These are phyloP conservation scores for Phoeniculus purpureus DNA, from an alignment of 2,797 vertebrate species.

Conservation along the genomic window DNA sequence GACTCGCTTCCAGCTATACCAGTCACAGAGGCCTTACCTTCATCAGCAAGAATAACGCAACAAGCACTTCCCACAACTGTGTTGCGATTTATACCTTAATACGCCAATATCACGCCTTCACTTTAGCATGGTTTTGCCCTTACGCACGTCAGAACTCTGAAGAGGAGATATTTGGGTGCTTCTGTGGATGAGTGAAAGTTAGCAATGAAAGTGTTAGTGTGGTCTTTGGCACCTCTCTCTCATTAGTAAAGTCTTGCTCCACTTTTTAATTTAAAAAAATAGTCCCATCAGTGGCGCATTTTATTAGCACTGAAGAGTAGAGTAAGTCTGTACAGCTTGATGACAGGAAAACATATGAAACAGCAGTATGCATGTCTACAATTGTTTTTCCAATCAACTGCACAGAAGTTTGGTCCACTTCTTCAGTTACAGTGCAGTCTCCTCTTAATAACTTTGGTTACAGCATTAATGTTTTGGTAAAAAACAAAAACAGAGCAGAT, in stretches of 20 bases:
- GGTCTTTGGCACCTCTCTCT: constrained; percentile 76
- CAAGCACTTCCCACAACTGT: constrained; percentile 25
- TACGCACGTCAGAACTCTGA: constrained; percentile 24
- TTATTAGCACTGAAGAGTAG: constrained; percentile 48
- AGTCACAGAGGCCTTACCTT: constrained; percentile 6
- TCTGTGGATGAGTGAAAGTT: constrained; percentile 32
- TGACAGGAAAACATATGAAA: constrained; percentile 54
- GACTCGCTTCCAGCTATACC: not conserved
- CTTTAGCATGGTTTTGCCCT: constrained; percentile 53
- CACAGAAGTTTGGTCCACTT: constrained; percentile 77
- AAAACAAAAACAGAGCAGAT: constrained; percentile 21
- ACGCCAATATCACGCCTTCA: constrained; percentile 31
- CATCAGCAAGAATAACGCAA: constrained; percentile 22
- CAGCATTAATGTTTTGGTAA: constrained; percentile 67
- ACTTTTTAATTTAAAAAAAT: constrained; percentile 27
- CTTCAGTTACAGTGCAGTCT: constrained; percentile 68
- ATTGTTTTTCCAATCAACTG: constrained; percentile 57
- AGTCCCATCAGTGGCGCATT: constrained; percentile 4
- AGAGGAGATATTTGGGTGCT: constrained; percentile 51
- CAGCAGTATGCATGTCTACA: constrained; percentile 16
- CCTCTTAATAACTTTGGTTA: constrained; percentile 78
- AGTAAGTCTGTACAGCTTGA: constrained; percentile 38
- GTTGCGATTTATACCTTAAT: not conserved
- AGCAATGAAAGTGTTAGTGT: constrained; percentile 2
- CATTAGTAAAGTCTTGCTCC: constrained; percentile 42